phyloP scores from a whole-genome alignment of 1,140 invertebrate species.

The Eubasilissa regina region DNA sequence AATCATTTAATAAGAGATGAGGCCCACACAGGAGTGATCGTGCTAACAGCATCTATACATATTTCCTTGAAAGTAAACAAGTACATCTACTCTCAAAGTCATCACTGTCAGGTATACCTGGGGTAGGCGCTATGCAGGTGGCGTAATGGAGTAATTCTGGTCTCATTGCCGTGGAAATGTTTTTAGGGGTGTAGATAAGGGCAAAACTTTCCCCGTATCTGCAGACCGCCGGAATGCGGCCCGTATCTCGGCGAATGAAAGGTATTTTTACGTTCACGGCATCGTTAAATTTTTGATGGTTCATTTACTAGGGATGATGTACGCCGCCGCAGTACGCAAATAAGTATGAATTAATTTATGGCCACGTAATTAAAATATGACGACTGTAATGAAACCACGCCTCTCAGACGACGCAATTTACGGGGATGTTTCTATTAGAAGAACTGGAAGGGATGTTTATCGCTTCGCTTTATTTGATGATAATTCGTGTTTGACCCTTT shows the following conservation, averaged over 20 bases:
- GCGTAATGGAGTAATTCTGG: constrained; percentile 33
- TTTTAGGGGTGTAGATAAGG: constrained; percentile 37
- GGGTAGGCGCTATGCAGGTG: constrained; percentile 31
- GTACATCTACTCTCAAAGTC: background rate
- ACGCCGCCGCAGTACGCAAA: constrained; percentile 23
- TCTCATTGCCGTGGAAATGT: constrained; percentile 36
- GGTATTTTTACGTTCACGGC: constrained; percentile 30
- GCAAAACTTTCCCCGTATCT: constrained; percentile 11
- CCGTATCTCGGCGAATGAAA: constrained; percentile 38
- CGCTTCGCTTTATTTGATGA: background rate
- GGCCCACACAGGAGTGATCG: background rate
- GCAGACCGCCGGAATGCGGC: constrained; percentile 1
- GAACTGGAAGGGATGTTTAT: constrained; percentile 7
- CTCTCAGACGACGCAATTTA: background rate
- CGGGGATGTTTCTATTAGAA: constrained; percentile 20
- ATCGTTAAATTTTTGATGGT: constrained; percentile 44
- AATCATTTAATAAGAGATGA: background rate
- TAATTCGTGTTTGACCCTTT: constrained; percentile 6
- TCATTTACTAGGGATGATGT: constrained; percentile 32
- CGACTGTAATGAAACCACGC: constrained; percentile 33
- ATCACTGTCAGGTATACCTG: constrained; percentile 1
- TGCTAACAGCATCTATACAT: background rate
- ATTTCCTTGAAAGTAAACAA: background rate
- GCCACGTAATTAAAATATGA: constrained; percentile 36
- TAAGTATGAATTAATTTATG: constrained; percentile 40